A percentile compares a stretch with the other conserved stretches of the same genome.
Conservation (phyloP, 2,888 invertebrate species). For the Brachyopa scutellaris region DNA sequence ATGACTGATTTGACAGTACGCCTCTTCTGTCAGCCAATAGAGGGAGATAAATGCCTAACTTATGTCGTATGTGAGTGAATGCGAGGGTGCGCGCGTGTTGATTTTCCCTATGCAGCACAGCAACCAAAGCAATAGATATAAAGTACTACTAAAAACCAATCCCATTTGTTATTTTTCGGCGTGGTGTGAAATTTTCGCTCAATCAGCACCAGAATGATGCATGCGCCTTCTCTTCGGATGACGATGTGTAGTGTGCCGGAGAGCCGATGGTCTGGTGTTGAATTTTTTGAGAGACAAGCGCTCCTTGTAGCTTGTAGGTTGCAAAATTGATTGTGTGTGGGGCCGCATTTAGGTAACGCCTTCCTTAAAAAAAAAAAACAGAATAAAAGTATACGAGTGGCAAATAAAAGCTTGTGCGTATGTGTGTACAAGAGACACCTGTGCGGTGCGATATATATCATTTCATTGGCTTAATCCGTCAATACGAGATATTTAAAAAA, state of each 20-base stretch:
- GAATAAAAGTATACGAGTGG: slow-evolving; percentile 47
- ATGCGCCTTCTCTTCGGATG: slow-evolving; percentile 70
- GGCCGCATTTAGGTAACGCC: slow-evolving; percentile 74
- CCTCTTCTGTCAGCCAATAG: slow-evolving; percentile 80
- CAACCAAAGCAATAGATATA: slow-evolving; percentile 70
- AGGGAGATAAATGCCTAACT: slow-evolving; percentile 72
- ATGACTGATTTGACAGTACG: slow-evolving; percentile 82
- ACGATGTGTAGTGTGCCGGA: slow-evolving; percentile 42
- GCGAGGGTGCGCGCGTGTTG: slow-evolving; percentile 72
- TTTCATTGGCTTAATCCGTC: slow-evolving; percentile 71
- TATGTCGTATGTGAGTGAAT: slow-evolving; percentile 71
- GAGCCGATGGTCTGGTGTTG: slow-evolving; percentile 64
- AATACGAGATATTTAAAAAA: slow-evolving; percentile 53
- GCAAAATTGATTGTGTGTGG: slow-evolving; percentile 73
- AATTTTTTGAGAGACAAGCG: slow-evolving; percentile 70
- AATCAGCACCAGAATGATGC: slow-evolving; percentile 73
- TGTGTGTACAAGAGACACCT: slow-evolving; percentile 60
- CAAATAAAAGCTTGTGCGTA: slow-evolving; percentile 58
- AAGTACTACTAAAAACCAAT: slow-evolving; percentile 80
- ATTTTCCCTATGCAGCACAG: slow-evolving; percentile 64
- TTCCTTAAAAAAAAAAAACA: slow-evolving; percentile 62
- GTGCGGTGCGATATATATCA: slow-evolving; percentile 71
- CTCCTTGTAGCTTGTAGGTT: slow-evolving; percentile 71
- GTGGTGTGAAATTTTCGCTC: slow-evolving; percentile 72
- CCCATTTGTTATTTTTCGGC: slow-evolving; percentile 82